These are phyloP conservation scores for Acleris laterana DNA, from an alignment of 2,888 invertebrate genomes.

Conservation along the genomic window DNA sequence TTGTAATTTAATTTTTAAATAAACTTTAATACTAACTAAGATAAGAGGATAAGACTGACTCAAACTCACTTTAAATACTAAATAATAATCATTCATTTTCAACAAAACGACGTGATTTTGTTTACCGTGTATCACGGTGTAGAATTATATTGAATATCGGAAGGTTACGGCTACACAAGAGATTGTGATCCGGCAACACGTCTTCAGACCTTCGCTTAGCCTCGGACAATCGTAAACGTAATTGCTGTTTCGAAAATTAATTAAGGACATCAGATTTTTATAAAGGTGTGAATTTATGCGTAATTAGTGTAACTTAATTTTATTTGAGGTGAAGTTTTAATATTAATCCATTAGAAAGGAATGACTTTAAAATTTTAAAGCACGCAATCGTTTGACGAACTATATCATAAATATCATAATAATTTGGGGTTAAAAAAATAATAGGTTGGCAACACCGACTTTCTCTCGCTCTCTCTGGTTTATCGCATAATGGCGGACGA, in stretches of 20 bases:
- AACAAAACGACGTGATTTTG: neutral
- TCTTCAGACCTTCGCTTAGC: slow-evolving; percentile 58
- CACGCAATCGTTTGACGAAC: too few species aligned
- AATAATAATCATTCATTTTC: too few species aligned
- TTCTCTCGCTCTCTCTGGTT: too few species aligned
- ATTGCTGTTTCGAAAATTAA: slow-evolving; percentile 33
- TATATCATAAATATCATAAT: too few species aligned
- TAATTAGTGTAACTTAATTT: slow-evolving; percentile 3
- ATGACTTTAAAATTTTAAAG: too few species aligned
- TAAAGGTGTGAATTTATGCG: slow-evolving; percentile 11
- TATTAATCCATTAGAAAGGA: too few species aligned
- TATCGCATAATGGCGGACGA: too few species aligned
- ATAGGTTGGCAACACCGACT: too few species aligned
- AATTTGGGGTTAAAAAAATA: too few species aligned
- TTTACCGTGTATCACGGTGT: slow-evolving; percentile 22
- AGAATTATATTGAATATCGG: slow-evolving; percentile 42
- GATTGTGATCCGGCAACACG: slow-evolving; percentile 60
- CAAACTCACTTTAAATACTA: too few species aligned
- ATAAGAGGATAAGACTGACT: neutral
- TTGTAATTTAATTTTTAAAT: neutral
- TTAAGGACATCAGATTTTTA: slow-evolving; percentile 28
- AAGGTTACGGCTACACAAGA: slow-evolving; percentile 54
- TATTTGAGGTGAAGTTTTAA: neutral
- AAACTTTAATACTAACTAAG: too few species aligned
- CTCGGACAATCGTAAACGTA: slow-evolving; percentile 43